Evolutionary conservation across 2,888 invertebrate genomes (phyloP).

Genomic region (Ophioninae sp.): DNA sequence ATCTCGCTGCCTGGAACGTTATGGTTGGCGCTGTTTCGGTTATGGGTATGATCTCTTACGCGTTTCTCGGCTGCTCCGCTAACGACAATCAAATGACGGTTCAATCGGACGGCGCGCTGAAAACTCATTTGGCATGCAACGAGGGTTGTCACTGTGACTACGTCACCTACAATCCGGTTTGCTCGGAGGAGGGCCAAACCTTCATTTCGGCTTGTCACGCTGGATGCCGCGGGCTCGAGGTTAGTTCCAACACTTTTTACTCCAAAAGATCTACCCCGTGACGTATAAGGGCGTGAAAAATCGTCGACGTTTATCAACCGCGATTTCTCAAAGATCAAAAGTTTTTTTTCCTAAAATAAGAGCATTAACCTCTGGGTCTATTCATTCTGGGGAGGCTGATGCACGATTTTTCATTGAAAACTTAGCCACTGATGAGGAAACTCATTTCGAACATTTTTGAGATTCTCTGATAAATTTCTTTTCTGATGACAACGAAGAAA

Average conservation of each 20-base stretch:
- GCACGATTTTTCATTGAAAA: no score
- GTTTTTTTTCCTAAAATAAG: no score
- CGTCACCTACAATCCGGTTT: conserved; percentile 88
- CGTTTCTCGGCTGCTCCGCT: conserved; percentile 86
- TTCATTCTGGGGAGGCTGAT: no score
- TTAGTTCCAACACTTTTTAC: conserved; percentile 59
- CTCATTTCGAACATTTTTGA: no score
- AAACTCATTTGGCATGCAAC: conserved; percentile 83
- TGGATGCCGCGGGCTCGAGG: conserved; percentile 84
- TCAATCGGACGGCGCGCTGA: conserved; percentile 79
- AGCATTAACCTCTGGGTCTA: no score
- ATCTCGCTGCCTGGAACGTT: conserved; percentile 87
- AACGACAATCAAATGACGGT: conserved; percentile 83
- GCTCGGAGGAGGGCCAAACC: conserved; percentile 85
- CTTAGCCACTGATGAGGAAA: no score
- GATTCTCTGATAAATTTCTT: no score
- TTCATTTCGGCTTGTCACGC: conserved; percentile 92
- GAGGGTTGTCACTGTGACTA: conserved; percentile 86
- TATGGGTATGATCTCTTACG: conserved; percentile 85
- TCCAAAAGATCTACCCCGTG: neutral
- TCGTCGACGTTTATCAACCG: no score
- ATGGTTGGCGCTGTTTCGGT: conserved; percentile 85
- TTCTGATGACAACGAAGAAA: no score
- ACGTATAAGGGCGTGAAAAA: neutral
- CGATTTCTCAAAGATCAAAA: no score